These are phyloP conservation scores for Bombus superbus DNA, from an alignment of 1,140 invertebrate genomes.

Conservation along the genomic window DNA sequence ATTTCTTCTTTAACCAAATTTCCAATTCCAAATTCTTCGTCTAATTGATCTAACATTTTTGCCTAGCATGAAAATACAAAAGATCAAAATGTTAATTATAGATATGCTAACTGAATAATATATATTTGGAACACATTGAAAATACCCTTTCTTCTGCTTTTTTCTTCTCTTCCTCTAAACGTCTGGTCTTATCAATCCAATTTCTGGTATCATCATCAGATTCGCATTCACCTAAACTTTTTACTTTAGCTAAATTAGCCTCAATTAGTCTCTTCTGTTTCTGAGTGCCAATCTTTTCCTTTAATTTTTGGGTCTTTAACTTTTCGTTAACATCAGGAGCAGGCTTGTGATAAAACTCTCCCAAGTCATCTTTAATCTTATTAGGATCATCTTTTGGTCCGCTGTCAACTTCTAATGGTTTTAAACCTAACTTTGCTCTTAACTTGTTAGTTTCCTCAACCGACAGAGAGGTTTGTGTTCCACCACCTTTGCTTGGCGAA, in stretches of 20 bases:
- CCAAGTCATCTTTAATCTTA: constrained; percentile 90
- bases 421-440: constrained; percentile 95
- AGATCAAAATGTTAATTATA: constrained; percentile 12
- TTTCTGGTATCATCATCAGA: constrained; percentile 88
- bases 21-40: constrained; percentile 96
- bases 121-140: neutral
- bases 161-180: constrained; percentile 90
- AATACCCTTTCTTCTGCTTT: constrained; percentile 93
- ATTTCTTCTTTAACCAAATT: constrained; percentile 92
- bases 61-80: constrained; percentile 84
- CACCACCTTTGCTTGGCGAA: constrained; percentile 80
- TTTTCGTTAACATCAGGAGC: constrained; percentile 92
- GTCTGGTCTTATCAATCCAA: constrained; percentile 93
- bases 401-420: constrained; percentile 91
- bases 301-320: constrained; percentile 90
- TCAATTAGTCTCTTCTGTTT: constrained; percentile 93
- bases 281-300: constrained; percentile 89
- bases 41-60: constrained; percentile 96
- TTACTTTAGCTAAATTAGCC: constrained; percentile 83
- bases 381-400: constrained; percentile 81
- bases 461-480: constrained; percentile 87
- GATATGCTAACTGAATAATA: neutral
- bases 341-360: constrained; percentile 96
- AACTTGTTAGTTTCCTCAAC: constrained; percentile 96
- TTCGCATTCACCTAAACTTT: constrained; percentile 89